phyloP scores from a whole-genome alignment of 2,797 vertebrate genomes.

The Decapterus maruadsi region DNA sequence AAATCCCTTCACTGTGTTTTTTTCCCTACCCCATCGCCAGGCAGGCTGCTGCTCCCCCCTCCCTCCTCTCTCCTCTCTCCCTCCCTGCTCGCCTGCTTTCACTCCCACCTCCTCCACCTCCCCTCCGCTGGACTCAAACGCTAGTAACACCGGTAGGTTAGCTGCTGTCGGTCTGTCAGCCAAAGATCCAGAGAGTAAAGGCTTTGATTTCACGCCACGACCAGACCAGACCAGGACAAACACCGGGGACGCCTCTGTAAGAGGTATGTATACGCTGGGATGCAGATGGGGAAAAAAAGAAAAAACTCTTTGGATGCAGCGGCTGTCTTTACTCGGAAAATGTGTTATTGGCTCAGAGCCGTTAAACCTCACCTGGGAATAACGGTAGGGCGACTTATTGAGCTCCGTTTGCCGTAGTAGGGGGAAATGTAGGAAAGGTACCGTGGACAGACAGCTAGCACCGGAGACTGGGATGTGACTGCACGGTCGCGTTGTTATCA shows the following conservation, averaged over 20 bases:
- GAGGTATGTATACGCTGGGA: constrained; percentile 76
- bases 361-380: constrained; percentile 28
- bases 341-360: background rate
- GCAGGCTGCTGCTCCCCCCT: constrained; percentile 18
- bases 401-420: background rate
- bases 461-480: background rate
- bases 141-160: constrained; percentile 79
- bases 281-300: background rate
- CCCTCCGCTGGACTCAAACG: constrained; percentile 59
- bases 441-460: background rate
- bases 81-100: constrained; percentile 34
- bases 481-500: constrained; percentile 6
- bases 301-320: background rate
- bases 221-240: constrained; percentile 15
- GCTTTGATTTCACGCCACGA: constrained; percentile 45
- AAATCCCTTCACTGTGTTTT: constrained; percentile 26
- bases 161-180: constrained; percentile 58
- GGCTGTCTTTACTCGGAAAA: constrained; percentile 3
- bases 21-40: constrained; percentile 38
- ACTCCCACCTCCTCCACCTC: constrained; percentile 62
- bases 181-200: constrained; percentile 35
- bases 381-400: background rate
- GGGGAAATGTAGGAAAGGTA: background rate
- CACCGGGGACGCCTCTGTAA: constrained; percentile 53
- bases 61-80: too few relatives aligned